phyloP scores from a whole-genome alignment of 2,888 invertebrate genomes.

The Tetragonisca angustula region DNA sequence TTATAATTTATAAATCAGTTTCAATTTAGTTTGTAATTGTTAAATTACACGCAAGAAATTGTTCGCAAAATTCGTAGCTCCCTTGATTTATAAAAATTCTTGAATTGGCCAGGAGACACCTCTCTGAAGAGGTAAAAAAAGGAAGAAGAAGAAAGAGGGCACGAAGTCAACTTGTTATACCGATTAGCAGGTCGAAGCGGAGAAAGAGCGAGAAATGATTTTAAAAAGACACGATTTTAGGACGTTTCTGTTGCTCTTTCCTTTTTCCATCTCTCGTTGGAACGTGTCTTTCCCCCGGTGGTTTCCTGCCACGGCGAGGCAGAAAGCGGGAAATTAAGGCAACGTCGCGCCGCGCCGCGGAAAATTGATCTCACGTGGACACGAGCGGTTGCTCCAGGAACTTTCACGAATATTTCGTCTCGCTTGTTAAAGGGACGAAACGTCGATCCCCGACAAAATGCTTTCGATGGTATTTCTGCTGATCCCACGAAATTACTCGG shows the following conservation, averaged over 20 bases:
- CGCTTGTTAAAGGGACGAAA: conserved; percentile 66
- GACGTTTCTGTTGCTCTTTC: not conserved
- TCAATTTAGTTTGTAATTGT: no score
- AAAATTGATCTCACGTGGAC: conserved; percentile 70
- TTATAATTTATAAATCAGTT: no score
- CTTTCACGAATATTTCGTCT: conserved; percentile 72
- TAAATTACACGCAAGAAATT: no score
- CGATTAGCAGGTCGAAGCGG: not conserved
- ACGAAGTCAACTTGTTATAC: not conserved
- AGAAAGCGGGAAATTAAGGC: conserved; percentile 81
- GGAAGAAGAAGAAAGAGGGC: not conserved
- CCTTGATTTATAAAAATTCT: no score
- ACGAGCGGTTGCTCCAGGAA: conserved; percentile 59
- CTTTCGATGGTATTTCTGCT: conserved; percentile 61
- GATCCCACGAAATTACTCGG: conserved; percentile 62
- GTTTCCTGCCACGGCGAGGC: conserved; percentile 59
- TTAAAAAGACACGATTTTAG: not conserved
- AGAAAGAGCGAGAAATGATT: not conserved
- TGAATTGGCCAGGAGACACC: no score
- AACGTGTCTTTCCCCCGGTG: conserved; percentile 35
- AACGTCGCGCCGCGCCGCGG: conserved; percentile 64
- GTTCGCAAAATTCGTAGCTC: no score
- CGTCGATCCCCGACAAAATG: conserved; percentile 36
- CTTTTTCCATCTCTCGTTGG: not conserved
- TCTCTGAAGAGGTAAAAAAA: no score